Conservation (phyloP, 2,797 vertebrate species). For the Okamejei kenojei region DNA sequence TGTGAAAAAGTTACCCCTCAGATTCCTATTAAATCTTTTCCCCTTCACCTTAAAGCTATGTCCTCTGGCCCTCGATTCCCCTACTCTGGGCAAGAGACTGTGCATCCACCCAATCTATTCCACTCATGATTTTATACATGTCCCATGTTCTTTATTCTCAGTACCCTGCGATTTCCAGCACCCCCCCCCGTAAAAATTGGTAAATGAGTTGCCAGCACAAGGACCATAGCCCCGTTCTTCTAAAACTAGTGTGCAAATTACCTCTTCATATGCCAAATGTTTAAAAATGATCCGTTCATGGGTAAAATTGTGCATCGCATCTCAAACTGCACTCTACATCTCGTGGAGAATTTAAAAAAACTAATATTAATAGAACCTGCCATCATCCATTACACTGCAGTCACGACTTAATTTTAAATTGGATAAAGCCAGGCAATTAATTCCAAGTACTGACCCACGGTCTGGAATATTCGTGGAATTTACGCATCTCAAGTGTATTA, state of each 20-base stretch:
- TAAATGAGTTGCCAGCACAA: not conserved
- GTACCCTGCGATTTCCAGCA: not conserved
- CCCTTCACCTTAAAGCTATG: too few relatives aligned
- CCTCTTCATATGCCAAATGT: not conserved
- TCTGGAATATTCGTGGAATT: not conserved
- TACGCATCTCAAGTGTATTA: not conserved
- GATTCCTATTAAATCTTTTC: too few relatives aligned
- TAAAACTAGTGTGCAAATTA: too few relatives aligned
- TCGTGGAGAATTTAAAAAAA: too few relatives aligned
- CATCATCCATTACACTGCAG: not conserved
- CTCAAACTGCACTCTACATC: not conserved
- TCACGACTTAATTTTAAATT: not conserved
- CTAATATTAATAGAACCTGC: not conserved
- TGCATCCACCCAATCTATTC: too few relatives aligned
- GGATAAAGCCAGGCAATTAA: not conserved
- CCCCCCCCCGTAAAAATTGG: not conserved
- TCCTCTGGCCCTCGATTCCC: too few relatives aligned
- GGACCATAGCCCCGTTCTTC: not conserved
- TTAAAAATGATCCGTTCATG: not conserved
- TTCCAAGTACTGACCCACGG: not conserved
- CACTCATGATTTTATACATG: too few relatives aligned
- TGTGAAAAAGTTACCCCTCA: too few relatives aligned
- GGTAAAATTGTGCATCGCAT: not conserved
- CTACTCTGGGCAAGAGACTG: too few relatives aligned
- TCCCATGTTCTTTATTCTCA: too few relatives aligned